Evolutionary conservation across 2,113 vertebrate genomes (phyloP), one percentile per base, ranked within the genome.

Genomic region (Myodes glareolus): DNA sequence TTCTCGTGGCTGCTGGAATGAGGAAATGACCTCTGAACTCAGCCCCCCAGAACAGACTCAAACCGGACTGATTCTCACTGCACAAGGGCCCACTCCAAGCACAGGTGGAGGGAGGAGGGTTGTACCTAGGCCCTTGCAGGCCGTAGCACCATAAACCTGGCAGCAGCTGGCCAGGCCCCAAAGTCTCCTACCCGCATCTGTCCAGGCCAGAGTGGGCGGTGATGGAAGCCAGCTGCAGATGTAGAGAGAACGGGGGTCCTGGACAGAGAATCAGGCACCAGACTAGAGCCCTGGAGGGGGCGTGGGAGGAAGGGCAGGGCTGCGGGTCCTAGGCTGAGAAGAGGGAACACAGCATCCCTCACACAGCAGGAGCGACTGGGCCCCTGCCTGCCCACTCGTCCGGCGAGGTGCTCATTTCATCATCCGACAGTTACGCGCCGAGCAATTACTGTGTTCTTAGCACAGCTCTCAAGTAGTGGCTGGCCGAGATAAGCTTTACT

Each of bases 131-230:
- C 77, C 90, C 91, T 82, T 36, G n/a, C 45, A 91, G 96, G 96
- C 90, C 96, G 94, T 97, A 98, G 97, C 94, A 97, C 97, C 98
- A n/a, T 90, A 96, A 81, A 86, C 85, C 96, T 88, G 95, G 95
- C 92, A 96, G 92, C 87, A 84, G 86, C 36, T 42, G 75, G 75
- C 81, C 90, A 75, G 72, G 39, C 67, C 88, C 84, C 88, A 11
- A 50, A 67, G 27, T 70, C 81, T 25, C 23, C 77, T 36, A 45
- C 36, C 42, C 12, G 7, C 63, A 27, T 70, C 82, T 70, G 39
- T 67, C 58, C 93, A 76, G 73, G 75, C 88, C 3, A 10, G 89
- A 58, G 58, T 45, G 45, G 97, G 96, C 95, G 94, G 95, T 93
- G 86, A 89, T 92, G 78, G 73, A 65, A 87, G 91, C 73, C 89